Evolutionary conservation across 1,140 invertebrate species (phyloP).

Genomic region (Drosophila nasuta): DNA sequence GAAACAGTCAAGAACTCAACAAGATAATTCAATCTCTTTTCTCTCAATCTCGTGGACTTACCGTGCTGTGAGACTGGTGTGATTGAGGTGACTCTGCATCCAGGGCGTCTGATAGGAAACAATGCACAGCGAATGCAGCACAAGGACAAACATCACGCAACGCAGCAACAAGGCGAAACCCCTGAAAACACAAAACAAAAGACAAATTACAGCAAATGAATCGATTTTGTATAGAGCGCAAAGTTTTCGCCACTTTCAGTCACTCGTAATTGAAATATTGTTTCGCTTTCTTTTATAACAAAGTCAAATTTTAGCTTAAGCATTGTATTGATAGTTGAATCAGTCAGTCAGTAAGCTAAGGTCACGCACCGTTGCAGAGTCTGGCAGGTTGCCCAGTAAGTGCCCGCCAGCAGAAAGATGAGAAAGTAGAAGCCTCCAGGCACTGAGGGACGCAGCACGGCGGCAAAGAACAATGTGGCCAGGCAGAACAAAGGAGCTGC

Average conservation of each 20-base stretch:
- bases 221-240: constrained; percentile 33
- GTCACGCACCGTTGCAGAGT: constrained; percentile 86
- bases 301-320: no score
- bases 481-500: constrained; percentile 90
- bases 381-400: constrained; percentile 94
- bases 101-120: constrained; percentile 95
- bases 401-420: constrained; percentile 92
- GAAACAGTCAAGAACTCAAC: neutral
- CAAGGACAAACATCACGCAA: constrained; percentile 90
- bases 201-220: constrained; percentile 28
- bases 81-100: constrained; percentile 89
- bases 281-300: no score
- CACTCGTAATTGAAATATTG: no score
- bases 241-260: no score
- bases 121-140: constrained; percentile 91
- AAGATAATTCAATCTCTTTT: neutral
- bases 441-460: constrained; percentile 91
- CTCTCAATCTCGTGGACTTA: constrained; percentile 62
- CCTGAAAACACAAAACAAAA: constrained; percentile 61
- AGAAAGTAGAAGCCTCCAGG: constrained; percentile 94
- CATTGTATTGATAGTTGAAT: no score
- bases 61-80: constrained; percentile 89
- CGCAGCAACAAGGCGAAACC: constrained; percentile 91
- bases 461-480: constrained; percentile 90
- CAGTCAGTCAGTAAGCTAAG: neutral